These are phyloP conservation scores for Notodonta ziczac DNA, from an alignment of 2,888 invertebrate genomes.

Conservation along the genomic window DNA sequence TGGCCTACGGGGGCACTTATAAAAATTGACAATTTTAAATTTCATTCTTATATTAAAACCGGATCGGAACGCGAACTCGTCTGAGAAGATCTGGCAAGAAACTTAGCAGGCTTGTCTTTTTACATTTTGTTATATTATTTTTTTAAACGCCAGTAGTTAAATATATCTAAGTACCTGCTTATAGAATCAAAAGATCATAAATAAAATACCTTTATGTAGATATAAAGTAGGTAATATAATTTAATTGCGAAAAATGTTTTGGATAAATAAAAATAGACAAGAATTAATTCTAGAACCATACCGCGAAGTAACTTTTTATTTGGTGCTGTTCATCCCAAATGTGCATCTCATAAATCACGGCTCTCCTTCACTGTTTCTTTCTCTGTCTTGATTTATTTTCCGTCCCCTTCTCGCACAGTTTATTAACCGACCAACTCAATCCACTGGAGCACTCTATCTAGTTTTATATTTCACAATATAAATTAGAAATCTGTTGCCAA, in stretches of 20 bases:
- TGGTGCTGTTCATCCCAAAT: conserved; percentile 78
- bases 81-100: too few species aligned
- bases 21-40: too few species aligned
- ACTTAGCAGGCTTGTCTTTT: too few species aligned
- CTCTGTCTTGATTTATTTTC: conserved; percentile 67
- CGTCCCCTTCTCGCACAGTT: conserved; percentile 64
- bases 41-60: too few species aligned
- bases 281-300: conserved; percentile 67
- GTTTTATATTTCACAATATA: conserved; percentile 58
- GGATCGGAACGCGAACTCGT: too few species aligned
- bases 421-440: conserved; percentile 73
- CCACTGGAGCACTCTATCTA: conserved; percentile 63
- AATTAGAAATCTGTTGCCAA: conserved; percentile 50
- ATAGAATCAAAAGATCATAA: too few species aligned
- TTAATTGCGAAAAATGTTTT: background rate
- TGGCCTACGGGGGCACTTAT: too few species aligned
- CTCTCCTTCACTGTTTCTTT: conserved; percentile 72
- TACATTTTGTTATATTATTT: too few species aligned
- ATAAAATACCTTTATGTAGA: too few species aligned
- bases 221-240: too few species aligned
- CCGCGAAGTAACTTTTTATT: conserved; percentile 75
- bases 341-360: conserved; percentile 82
- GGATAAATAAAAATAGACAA: conserved; percentile 26
- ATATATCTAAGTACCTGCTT: too few species aligned
- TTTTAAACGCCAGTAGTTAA: too few species aligned